These are phyloP conservation scores for Noctua janthe DNA, from an alignment of 2,888 invertebrate genomes.

Conservation along the genomic window DNA sequence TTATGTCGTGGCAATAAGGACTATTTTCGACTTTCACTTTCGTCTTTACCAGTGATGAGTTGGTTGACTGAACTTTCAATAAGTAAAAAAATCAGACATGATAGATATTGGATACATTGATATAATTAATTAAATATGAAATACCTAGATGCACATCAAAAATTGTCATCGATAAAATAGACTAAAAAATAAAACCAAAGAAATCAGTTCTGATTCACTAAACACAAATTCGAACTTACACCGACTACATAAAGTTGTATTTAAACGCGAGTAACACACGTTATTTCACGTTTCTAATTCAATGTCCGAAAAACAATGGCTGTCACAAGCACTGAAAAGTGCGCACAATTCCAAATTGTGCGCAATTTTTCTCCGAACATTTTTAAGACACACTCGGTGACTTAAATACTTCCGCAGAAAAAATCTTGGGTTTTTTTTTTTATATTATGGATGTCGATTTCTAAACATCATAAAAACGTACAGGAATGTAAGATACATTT, in stretches of 20 bases:
- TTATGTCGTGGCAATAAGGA: neutral
- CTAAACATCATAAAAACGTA: slow-evolving; percentile 1
- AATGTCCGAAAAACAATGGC: too few species aligned
- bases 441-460: neutral
- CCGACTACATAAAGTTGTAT: neutral
- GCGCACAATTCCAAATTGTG: neutral
- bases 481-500: neutral
- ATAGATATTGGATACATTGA: too few species aligned
- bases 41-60: neutral
- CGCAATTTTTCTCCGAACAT: neutral
- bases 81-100: neutral
- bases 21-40: neutral
- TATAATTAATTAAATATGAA: too few species aligned
- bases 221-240: neutral
- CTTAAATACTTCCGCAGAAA: too few species aligned
- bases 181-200: too few species aligned
- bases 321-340: too few species aligned
- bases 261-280: neutral
- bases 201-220: too few species aligned
- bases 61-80: slow-evolving; percentile 1
- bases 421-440: too few species aligned
- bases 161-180: too few species aligned
- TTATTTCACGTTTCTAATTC: too few species aligned
- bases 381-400: neutral
- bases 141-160: too few species aligned